Evolutionary conservation across 2,113 vertebrate species (phyloP).

Genomic region (Chlamydotis undulata): DNA sequence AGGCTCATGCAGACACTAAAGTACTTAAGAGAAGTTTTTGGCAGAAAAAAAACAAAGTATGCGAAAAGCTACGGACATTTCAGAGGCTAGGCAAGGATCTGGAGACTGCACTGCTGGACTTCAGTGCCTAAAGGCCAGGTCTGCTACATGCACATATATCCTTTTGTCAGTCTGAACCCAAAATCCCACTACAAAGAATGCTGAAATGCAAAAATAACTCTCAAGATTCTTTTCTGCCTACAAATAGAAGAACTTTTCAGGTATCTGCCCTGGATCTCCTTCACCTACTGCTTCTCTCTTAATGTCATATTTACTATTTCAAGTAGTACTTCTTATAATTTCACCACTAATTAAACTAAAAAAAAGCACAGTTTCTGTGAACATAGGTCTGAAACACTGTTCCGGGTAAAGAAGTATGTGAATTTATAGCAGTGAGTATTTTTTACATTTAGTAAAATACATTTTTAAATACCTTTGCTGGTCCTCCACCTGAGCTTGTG

Average conservation of each 20-base stretch:
- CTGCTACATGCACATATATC: accelerated
- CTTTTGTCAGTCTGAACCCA: neutral
- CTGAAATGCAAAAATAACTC: neutral
- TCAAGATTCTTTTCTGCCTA: neutral
- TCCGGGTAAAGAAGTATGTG: neutral
- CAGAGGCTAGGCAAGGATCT: neutral
- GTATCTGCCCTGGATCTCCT: neutral
- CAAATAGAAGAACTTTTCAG: neutral
- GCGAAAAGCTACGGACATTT: neutral
- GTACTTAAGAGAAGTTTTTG: neutral
- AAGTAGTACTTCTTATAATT: neutral
- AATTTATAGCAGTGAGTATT: neutral
- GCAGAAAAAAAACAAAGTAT: neutral
- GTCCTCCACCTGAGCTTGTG: constrained; percentile 91
- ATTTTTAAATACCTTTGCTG: constrained; percentile 87
- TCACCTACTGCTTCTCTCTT: neutral
- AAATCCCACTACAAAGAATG: neutral
- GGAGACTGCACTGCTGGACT: neutral
- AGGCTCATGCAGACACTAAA: neutral
- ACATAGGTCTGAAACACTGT: neutral
- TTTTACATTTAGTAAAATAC: neutral
- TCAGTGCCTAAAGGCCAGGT: neutral
- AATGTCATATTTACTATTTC: neutral
- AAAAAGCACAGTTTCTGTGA: neutral
- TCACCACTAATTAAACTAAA: neutral